phyloP scores from a whole-genome alignment of 2,888 invertebrate species.

The Zele albiditarsus region DNA sequence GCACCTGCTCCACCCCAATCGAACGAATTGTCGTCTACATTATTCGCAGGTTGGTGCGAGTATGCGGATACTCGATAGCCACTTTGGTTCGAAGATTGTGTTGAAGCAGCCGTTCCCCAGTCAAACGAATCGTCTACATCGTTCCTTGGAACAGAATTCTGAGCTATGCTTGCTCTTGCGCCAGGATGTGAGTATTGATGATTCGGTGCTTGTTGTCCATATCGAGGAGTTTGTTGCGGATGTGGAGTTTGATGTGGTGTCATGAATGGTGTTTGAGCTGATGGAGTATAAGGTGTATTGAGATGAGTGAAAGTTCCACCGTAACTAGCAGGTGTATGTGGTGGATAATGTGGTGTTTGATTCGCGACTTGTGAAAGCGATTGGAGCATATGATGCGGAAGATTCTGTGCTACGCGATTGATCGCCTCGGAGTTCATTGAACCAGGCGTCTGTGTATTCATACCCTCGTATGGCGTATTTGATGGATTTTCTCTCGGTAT shows the following conservation, averaged over 20 bases:
- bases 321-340: constrained; percentile 81
- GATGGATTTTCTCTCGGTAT: constrained; percentile 82
- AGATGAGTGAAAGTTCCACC: constrained; percentile 80
- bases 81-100: not conserved
- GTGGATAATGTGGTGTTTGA: constrained; percentile 74
- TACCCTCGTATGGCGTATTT: constrained; percentile 79
- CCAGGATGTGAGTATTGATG: constrained; percentile 77
- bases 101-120: not conserved
- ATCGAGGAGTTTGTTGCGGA: constrained; percentile 72
- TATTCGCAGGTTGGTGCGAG: not conserved
- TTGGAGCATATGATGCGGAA: constrained; percentile 82
- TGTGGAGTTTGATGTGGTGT: constrained; percentile 87
- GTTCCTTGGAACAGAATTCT: not conserved
- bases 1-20: no score
- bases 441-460: constrained; percentile 75
- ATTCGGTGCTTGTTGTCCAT: constrained; percentile 67
- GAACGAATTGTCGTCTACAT: not conserved
- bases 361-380: constrained; percentile 82
- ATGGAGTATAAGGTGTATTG: constrained; percentile 92
- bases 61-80: not conserved
- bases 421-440: constrained; percentile 80
- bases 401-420: constrained; percentile 81
- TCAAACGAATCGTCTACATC: not conserved
- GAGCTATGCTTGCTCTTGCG: no score
- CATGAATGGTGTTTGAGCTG: constrained; percentile 95